Conservation (phyloP, 2,797 vertebrate species). For the Gymnocypris eckloni region DNA sequence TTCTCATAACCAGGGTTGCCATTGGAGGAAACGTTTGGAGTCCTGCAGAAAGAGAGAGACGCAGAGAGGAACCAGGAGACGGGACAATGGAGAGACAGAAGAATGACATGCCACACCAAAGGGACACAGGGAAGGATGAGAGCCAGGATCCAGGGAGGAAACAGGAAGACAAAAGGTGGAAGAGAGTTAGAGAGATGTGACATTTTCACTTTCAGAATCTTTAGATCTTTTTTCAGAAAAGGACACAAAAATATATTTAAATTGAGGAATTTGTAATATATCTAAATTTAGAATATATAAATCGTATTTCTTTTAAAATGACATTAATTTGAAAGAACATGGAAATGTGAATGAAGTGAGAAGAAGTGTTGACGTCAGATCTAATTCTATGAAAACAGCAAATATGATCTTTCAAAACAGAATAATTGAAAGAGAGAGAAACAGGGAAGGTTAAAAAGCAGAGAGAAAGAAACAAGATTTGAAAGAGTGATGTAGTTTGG, state of each 20-base stretch:
- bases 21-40: constrained; percentile 97
- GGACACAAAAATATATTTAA: background rate
- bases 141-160: constrained; percentile 68
- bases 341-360: constrained; percentile 29
- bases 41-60: constrained; percentile 83
- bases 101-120: constrained; percentile 68
- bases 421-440: constrained; percentile 16
- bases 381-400: constrained; percentile 9
- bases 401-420: background rate
- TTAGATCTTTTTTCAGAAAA: background rate
- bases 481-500: constrained; percentile 44
- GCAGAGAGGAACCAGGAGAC: constrained; percentile 70
- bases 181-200: constrained; percentile 61
- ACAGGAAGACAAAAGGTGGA: constrained; percentile 73
- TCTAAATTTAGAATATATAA: background rate
- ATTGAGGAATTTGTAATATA: background rate
- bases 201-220: constrained; percentile 22
- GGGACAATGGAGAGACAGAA: too few relatives aligned
- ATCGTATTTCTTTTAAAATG: background rate
- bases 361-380: background rate
- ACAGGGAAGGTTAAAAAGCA: constrained; percentile 13
- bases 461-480: constrained; percentile 43
- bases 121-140: constrained; percentile 69
- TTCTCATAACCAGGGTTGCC: constrained; percentile 97
- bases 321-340: background rate